Conservation (phyloP, 1,140 invertebrate genomes). For the Leguminivora glycinivorella region DNA sequence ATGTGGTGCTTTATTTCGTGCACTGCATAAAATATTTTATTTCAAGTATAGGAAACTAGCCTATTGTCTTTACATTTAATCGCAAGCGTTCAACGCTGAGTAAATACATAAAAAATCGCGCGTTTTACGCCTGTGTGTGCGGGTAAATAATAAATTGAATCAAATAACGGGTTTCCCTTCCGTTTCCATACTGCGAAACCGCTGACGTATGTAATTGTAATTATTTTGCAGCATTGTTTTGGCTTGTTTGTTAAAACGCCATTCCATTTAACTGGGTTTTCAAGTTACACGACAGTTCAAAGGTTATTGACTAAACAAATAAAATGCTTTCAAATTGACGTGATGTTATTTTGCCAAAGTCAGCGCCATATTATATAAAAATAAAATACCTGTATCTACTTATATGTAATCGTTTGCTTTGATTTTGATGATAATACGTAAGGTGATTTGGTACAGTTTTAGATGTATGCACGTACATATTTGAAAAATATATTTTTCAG, state of each 20-base stretch:
- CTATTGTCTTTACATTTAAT: too few relatives aligned
- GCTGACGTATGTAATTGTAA: background rate
- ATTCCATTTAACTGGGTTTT: constrained; percentile 14
- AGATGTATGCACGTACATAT: too few relatives aligned
- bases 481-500: too few relatives aligned
- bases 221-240: background rate
- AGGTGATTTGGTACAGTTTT: too few relatives aligned
- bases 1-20: too few relatives aligned
- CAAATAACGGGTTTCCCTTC: background rate
- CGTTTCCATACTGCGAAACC: background rate
- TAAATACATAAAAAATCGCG: too few relatives aligned
- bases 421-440: too few relatives aligned
- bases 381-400: too few relatives aligned
- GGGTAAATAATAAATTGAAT: background rate
- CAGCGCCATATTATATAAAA: background rate
- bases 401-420: too few relatives aligned
- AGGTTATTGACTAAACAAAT: constrained; percentile 15
- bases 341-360: background rate
- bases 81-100: too few relatives aligned
- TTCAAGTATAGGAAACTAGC: too few relatives aligned
- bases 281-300: constrained; percentile 15
- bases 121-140: background rate
- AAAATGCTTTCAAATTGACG: constrained; percentile 10
- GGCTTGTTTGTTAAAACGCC: background rate
- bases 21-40: too few relatives aligned